phyloP scores from a whole-genome alignment of 37 sponge, comb jelly and placozoan species.

The Beroe ovata region DNA sequence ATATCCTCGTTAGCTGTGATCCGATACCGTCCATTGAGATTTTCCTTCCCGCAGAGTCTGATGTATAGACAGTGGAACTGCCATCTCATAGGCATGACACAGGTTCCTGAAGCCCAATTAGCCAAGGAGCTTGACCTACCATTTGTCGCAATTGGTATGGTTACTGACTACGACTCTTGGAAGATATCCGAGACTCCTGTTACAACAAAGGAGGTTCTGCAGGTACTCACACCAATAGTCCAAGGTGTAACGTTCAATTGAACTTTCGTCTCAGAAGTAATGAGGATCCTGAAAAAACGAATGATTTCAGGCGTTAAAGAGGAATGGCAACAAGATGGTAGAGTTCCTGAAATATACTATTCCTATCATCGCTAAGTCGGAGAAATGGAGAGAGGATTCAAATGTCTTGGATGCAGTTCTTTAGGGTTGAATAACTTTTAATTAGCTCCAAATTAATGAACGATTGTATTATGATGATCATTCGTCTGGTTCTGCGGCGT shows the following conservation, averaged over 20 bases:
- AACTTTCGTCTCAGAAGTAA: too few relatives aligned
- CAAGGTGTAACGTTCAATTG: too few relatives aligned
- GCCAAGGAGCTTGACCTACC: conserved; percentile 88
- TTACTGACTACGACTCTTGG: conserved; percentile 98
- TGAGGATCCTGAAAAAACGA: background rate
- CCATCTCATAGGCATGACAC: conserved; percentile 93
- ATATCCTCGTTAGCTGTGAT: too few relatives aligned
- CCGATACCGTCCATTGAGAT: too few relatives aligned
- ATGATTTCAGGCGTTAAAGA: background rate
- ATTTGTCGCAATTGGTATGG: conserved; percentile 88
- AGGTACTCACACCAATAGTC: too few relatives aligned
- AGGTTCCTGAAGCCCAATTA: conserved; percentile 91
- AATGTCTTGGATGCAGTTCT: background rate
- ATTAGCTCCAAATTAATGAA: too few relatives aligned
- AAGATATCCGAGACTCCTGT: conserved; percentile 71
- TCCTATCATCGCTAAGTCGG: background rate
- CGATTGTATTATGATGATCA: too few relatives aligned
- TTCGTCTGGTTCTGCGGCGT: too few relatives aligned
- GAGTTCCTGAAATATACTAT: background rate
- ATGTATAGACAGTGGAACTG: conserved; percentile 83
- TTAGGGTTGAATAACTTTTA: too few relatives aligned
- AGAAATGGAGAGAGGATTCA: background rate
- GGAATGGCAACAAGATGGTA: conserved; percentile 3
- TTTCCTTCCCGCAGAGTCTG: conserved; percentile 68
- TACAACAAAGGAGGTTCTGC: background rate